phyloP scores from a whole-genome alignment of 2,797 vertebrate genomes.

The Echeneis naucrates region DNA sequence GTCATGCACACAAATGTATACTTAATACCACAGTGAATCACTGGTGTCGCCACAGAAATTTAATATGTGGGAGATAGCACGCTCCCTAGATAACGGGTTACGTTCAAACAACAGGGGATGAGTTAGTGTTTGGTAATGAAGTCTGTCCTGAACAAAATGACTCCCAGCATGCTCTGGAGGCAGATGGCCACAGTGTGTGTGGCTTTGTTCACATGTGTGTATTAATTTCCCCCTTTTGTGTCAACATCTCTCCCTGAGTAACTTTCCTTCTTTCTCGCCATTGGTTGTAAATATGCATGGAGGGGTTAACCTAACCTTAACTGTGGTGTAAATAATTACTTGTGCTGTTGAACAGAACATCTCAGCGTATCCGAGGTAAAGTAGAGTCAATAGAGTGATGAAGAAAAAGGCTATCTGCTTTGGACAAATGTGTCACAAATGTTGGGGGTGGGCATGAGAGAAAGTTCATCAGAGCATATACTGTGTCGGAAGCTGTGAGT shows the following conservation, averaged over 20 bases:
- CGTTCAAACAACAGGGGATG: slow-evolving; percentile 65
- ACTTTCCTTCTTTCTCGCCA: slow-evolving; percentile 21
- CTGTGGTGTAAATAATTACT: slow-evolving; percentile 40
- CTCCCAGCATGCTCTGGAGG: slow-evolving; percentile 43
- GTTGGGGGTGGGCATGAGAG: slow-evolving; percentile 18
- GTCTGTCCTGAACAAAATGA: slow-evolving; percentile 50
- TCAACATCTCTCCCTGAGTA: slow-evolving; percentile 17
- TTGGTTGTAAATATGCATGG: slow-evolving; percentile 26
- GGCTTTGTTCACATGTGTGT: neutral
- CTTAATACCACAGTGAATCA: slow-evolving; percentile 50
- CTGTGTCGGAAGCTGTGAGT: slow-evolving; percentile 15
- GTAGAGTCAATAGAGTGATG: slow-evolving; percentile 19
- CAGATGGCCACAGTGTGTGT: neutral
- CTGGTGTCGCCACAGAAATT: slow-evolving; percentile 43
- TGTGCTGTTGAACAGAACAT: slow-evolving; percentile 20
- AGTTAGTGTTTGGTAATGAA: slow-evolving; percentile 58
- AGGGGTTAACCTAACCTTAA: slow-evolving; percentile 23
- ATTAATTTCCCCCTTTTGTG: slow-evolving; percentile 14
- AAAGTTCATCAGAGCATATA: slow-evolving; percentile 11
- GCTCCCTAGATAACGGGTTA: slow-evolving; percentile 61
- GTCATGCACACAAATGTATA: slow-evolving; percentile 33
- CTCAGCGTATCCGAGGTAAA: slow-evolving; percentile 15
- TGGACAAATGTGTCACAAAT: slow-evolving; percentile 16
- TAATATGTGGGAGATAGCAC: slow-evolving; percentile 27
- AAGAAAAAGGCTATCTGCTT: slow-evolving; percentile 12